Percentiles rank a stretch among this genome's conserved stretches.
These are phyloP conservation scores for Aradophagus sp. DNA, from an alignment of 1,140 invertebrate species.

Conservation along the genomic window DNA sequence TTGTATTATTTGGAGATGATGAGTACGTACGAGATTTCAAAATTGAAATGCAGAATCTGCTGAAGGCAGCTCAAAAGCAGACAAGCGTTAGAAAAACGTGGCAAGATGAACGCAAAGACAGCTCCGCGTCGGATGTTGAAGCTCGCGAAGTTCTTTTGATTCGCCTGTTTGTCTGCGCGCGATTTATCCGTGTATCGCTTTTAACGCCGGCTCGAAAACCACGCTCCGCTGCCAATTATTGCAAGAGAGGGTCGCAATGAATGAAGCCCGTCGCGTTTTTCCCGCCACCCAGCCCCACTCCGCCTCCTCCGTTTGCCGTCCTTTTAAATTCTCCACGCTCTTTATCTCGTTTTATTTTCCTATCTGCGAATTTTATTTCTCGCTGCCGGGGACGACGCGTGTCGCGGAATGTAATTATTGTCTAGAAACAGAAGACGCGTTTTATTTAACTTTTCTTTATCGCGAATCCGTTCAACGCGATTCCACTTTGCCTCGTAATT, in stretches of 20 bases:
- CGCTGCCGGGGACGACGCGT: constrained; percentile 27
- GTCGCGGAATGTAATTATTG: constrained; percentile 54
- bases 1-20: no score
- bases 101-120: no score
- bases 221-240: constrained; percentile 24
- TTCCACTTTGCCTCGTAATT: no score
- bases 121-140: no score
- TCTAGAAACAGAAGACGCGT: constrained; percentile 37
- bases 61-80: no score
- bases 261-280: constrained; percentile 19
- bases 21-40: no score
- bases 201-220: constrained; percentile 4
- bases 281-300: constrained; percentile 5
- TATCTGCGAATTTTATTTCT: constrained; percentile 33
- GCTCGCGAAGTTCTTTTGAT: no score
- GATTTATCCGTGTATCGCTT: constrained; percentile 32
- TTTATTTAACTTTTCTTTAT: no score
- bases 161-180: constrained; percentile 62
- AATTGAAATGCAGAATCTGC: no score
- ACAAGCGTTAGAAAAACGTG: no score
- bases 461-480: no score
- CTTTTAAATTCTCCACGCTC: constrained; percentile 18
- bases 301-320: constrained; percentile 11
- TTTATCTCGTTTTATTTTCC: constrained; percentile 28
- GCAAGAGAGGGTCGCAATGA: constrained; percentile 20